Conservation (phyloP, 2,888 invertebrate genomes). For the Linnaemya vulpina region DNA sequence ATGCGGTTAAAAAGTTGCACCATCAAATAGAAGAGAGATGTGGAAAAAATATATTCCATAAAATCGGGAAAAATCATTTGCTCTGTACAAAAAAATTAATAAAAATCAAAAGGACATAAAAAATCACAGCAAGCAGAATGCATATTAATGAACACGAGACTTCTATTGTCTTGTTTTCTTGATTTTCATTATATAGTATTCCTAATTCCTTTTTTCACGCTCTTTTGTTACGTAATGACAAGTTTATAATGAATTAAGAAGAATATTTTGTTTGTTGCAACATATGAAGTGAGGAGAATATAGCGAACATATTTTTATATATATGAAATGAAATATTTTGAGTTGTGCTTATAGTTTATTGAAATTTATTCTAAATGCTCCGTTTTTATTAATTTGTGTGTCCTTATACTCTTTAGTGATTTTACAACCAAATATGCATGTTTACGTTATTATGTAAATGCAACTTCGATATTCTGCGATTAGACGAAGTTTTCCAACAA, state of each 20-base stretch:
- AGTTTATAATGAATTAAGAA: background rate
- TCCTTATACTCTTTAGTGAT: too few relatives aligned
- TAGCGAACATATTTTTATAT: background rate
- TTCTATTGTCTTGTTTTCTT: background rate
- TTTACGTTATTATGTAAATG: too few relatives aligned
- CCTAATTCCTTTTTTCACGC: slow-evolving; percentile 16
- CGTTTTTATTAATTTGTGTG: too few relatives aligned
- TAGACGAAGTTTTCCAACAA: too few relatives aligned
- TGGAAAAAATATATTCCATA: background rate
- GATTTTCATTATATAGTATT: slow-evolving; percentile 8
- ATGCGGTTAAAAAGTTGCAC: slow-evolving; percentile 33
- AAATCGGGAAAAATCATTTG: background rate
- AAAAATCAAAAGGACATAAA: background rate
- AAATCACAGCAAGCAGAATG: slow-evolving; percentile 1
- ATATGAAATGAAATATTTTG: too few relatives aligned
- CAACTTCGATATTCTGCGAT: too few relatives aligned
- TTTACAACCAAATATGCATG: too few relatives aligned
- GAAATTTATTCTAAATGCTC: too few relatives aligned
- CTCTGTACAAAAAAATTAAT: background rate
- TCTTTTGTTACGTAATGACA: background rate
- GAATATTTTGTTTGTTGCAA: background rate
- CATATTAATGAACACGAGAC: slow-evolving; percentile 4
- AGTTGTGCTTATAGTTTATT: too few relatives aligned
- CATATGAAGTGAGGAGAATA: background rate
- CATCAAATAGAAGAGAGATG: slow-evolving; percentile 1